Conservation (phyloP, 1,140 invertebrate species). For the Sarcophaga bullata region DNA sequence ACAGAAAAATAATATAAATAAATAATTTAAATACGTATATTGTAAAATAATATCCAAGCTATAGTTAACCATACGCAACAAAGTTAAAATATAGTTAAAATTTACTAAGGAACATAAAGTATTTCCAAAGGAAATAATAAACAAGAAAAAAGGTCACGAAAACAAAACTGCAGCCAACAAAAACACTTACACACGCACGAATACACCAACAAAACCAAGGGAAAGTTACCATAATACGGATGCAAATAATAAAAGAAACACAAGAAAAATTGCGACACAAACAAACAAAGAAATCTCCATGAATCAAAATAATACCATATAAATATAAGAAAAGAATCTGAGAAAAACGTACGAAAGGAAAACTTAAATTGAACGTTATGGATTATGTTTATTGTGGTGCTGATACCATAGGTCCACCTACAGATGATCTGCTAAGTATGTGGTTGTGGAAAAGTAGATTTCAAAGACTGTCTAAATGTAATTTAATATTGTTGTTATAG, state of each 20-base stretch:
- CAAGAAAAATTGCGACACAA: constrained; percentile 26
- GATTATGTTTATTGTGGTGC: constrained; percentile 63
- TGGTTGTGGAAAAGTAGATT: constrained; percentile 31
- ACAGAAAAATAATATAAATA: background rate
- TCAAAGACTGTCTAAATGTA: background rate
- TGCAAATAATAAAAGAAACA: constrained; percentile 8
- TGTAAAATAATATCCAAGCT: background rate
- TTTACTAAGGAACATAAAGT: background rate
- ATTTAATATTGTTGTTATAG: constrained; percentile 44
- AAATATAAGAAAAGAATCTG: background rate
- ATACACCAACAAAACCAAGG: background rate
- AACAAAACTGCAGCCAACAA: background rate
- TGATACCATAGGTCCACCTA: constrained; percentile 54
- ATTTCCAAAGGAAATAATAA: background rate
- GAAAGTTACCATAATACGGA: constrained; percentile 24
- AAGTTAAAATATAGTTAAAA: background rate
- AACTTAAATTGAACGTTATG: constrained; percentile 47
- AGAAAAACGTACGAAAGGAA: background rate
- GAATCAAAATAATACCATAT: background rate
- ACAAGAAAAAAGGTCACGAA: constrained; percentile 21
- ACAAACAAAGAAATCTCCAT: constrained; percentile 18
- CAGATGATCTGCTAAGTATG: constrained; percentile 60
- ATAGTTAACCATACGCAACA: background rate
- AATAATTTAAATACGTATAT: constrained; percentile 5
- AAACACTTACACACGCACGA: background rate